Evolutionary conservation across 2,888 invertebrate genomes (phyloP).

Genomic region (Myopa tessellatipennis): DNA sequence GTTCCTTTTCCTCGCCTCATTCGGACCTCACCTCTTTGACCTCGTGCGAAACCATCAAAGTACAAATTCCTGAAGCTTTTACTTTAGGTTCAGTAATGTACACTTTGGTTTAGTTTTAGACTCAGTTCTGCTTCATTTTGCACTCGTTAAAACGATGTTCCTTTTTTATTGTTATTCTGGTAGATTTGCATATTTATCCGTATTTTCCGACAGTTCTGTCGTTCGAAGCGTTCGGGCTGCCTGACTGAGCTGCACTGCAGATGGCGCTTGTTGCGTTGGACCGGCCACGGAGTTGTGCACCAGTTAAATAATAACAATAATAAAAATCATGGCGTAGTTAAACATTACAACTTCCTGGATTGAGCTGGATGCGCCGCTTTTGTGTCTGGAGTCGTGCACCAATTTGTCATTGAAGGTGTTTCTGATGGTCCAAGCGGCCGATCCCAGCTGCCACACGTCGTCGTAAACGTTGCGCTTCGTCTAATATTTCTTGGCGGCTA

Average conservation of each 20-base stretch:
- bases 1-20: slow-evolving; percentile 28
- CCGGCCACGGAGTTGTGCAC: slow-evolving; percentile 3
- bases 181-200: slow-evolving; percentile 33
- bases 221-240: background rate
- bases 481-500: slow-evolving; percentile 16
- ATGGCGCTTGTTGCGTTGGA: slow-evolving; percentile 28
- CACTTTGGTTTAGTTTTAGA: slow-evolving; percentile 13
- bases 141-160: slow-evolving; percentile 14
- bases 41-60: slow-evolving; percentile 42
- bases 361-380: background rate
- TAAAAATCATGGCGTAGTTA: slow-evolving; percentile 32
- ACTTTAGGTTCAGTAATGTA: slow-evolving; percentile 17
- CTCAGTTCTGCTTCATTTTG: slow-evolving; percentile 23
- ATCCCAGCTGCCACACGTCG: background rate
- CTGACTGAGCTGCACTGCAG: background rate
- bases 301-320: slow-evolving; percentile 38
- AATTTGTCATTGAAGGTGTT: slow-evolving; percentile 40
- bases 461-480: background rate
- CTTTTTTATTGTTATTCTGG: slow-evolving; percentile 20
- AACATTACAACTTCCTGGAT: slow-evolving; percentile 34
- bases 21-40: slow-evolving; percentile 39
- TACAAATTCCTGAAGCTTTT: slow-evolving; percentile 24
- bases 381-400: slow-evolving; percentile 24
- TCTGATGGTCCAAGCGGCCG: slow-evolving; percentile 13
- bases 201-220: background rate